phyloP scores from a whole-genome alignment of 2,888 invertebrate species.

The Tortricodes alternella region DNA sequence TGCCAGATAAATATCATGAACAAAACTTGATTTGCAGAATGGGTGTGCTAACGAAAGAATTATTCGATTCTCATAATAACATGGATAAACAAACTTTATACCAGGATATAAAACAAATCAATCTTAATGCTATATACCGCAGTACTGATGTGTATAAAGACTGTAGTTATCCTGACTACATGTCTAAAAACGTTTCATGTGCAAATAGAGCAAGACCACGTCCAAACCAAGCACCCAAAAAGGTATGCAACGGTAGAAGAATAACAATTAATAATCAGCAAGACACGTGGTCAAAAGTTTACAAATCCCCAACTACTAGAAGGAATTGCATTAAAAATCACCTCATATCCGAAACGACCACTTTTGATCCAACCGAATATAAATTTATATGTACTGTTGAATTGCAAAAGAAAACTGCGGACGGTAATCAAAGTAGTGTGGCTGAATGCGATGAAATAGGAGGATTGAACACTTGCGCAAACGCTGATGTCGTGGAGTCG shows the following conservation, averaged over 20 bases:
- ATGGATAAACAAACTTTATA: conserved; percentile 31
- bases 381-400: not conserved
- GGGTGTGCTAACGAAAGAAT: conserved; percentile 42
- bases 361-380: not conserved
- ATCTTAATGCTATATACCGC: conserved; percentile 44
- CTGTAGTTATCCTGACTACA: conserved; percentile 48
- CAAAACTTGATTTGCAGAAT: conserved; percentile 33
- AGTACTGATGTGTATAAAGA: conserved; percentile 56
- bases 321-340: not conserved
- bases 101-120: conserved; percentile 40
- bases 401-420: not conserved
- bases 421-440: not conserved
- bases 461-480: not conserved
- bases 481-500: not conserved
- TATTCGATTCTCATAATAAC: conserved; percentile 27
- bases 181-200: conserved; percentile 27
- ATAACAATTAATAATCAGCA: conserved; percentile 35
- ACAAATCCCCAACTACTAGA: conserved; percentile 46
- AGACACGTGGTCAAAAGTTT: conserved; percentile 58
- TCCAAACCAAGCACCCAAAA: conserved; percentile 24
- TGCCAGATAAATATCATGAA: too few species aligned
- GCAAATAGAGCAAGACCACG: conserved; percentile 25
- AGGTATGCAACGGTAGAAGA: conserved; percentile 25
- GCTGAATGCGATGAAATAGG: not conserved
- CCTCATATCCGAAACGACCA: not conserved